Base-by-base conservation (phyloP, 2,888 invertebrate species). In the Drosophila bunnanda region DNA sequence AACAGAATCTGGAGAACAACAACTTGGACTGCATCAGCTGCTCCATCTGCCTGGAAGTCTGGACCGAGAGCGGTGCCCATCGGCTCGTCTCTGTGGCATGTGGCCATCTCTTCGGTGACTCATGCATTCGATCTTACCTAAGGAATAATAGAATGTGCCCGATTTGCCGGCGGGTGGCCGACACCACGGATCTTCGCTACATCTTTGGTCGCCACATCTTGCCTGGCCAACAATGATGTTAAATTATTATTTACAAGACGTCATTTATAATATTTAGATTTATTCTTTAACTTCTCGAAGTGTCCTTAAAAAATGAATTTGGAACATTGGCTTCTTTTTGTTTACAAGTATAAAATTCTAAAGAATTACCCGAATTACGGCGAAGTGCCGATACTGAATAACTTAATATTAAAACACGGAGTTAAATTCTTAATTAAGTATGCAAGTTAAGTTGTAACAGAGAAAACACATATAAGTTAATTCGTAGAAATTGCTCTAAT, bases 51-150 rank as follows among this genome's bases (percentile, higher is more conserved):
- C 44, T 53, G 7, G 34, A 10, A 7, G 0, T 43, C 20, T 71
- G 55, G 60, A 56, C 56, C 15, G 25, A 30, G 6, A n/a, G 7
- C 2, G 71, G 69, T 2, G 10, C 0, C 5, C 71, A 71, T 41
- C 56, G 70, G 2, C 39, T 71, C 15, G 61, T 69, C n/a, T 54
- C 52, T 6, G 13, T 67, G 39, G 13, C 17, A 5, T 71, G 71
- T 52, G 71, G 71, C 1, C 71, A 71, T 39, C 43, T 71, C 8
- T 69, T 61, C 17, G 71, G 71, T 0, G 44, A 60, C 15, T 28
- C 38, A 0, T 71, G 71, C 34, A 34, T 71, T 20, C 17, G 10
- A 15, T 7, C n/a, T 28, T 56, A 39, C 9, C 1, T 69, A 13
- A 15, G 0, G 12, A 28, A 4, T 8, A 3, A 4, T 8, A 1